Percentiles rank a stretch among this genome's conserved stretches.
phyloP scores from a whole-genome alignment of 2,888 invertebrate species.

The Cacoxenus indagator region DNA sequence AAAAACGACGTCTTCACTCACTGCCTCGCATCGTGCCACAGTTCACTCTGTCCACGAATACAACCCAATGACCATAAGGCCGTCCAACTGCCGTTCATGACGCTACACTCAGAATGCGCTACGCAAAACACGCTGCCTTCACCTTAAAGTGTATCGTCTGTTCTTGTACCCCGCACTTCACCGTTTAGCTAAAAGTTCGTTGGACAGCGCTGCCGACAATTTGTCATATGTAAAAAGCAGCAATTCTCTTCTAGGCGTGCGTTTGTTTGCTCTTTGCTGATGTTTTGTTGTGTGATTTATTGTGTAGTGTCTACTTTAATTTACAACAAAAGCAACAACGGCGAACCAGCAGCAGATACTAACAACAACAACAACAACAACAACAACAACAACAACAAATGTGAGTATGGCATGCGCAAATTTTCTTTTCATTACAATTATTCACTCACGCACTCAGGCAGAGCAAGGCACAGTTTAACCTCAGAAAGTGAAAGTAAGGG shows the following conservation, averaged over 20 bases:
- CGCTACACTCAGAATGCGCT: not conserved
- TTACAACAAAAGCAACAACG: conserved; percentile 2
- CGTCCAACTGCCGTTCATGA: not conserved
- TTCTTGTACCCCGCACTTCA: not conserved
- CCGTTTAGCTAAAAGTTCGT: too few species aligned
- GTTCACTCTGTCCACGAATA: conserved; percentile 4
- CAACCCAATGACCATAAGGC: not conserved
- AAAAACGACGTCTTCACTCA: not conserved
- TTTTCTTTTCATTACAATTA: not conserved
- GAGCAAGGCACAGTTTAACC: not conserved
- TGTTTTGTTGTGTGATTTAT: conserved; percentile 5
- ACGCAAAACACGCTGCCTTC: not conserved
- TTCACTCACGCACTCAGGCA: not conserved
- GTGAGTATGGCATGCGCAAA: not conserved
- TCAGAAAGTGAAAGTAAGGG: not conserved
- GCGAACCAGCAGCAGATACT: too few species aligned
- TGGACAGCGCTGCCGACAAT: not conserved
- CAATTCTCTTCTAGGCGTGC: conserved; percentile 7
- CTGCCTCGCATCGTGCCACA: not conserved
- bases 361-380: not conserved
- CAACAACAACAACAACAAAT: not conserved
- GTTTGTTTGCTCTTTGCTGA: not conserved
- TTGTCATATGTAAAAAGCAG: conserved; percentile 10
- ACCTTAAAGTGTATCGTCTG: not conserved
- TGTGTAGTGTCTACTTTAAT: conserved; percentile 3